phyloP scores from a whole-genome alignment of 2,888 invertebrate species.

The Thymelicus acteon region DNA sequence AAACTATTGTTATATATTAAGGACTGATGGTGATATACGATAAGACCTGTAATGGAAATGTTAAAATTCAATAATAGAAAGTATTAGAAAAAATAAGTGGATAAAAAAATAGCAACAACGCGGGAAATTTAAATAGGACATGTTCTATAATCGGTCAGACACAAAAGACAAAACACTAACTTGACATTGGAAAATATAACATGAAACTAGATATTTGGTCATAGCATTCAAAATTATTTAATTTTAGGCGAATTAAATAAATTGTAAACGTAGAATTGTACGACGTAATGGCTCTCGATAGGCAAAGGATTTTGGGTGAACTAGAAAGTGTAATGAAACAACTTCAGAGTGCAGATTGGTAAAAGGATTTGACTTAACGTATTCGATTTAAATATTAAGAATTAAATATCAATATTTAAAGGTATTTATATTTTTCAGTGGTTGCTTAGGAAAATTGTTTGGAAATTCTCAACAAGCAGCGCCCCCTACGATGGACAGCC shows the following conservation, averaged over 20 bases:
- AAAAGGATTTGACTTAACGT: slow-evolving; percentile 42
- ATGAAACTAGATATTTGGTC: slow-evolving; percentile 1
- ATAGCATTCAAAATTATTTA: slow-evolving; percentile 16
- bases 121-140: slow-evolving; percentile 1
- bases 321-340: slow-evolving; percentile 78
- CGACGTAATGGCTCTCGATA: slow-evolving; percentile 68
- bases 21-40: no score
- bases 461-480: slow-evolving; percentile 51
- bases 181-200: background rate
- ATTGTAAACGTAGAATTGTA: slow-evolving; percentile 31
- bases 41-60: no score
- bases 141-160: background rate
- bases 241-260: slow-evolving; percentile 21
- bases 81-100: no score
- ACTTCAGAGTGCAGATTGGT: slow-evolving; percentile 78
- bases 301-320: slow-evolving; percentile 73
- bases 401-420: no score
- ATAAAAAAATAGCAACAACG: background rate
- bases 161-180: slow-evolving; percentile 1
- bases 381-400: background rate
- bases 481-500: slow-evolving; percentile 44
- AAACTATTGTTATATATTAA: no score
- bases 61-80: no score
- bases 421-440: slow-evolving; percentile 60
- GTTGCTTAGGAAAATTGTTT: slow-evolving; percentile 78